Base-by-base conservation (phyloP, 1,140 invertebrate species). In the Drosophila tristis region DNA sequence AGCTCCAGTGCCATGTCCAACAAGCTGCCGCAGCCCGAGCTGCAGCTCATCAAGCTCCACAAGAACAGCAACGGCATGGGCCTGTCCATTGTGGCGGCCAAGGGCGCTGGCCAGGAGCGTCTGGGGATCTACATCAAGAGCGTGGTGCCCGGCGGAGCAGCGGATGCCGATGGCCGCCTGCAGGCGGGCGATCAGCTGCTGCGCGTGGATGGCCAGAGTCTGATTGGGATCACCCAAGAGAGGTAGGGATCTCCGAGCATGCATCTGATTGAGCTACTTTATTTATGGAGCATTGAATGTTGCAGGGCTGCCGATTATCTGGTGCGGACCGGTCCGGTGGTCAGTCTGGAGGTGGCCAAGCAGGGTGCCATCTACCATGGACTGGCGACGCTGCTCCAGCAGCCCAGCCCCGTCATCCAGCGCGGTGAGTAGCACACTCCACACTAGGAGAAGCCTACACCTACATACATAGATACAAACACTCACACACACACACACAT, bases 111-210 rank as follows among this genome's bases (percentile, higher is more conserved):
- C 8, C 86, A 92, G 76, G 97, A 98, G 81, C 95, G 97, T 80
- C 93, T 98, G 47, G 98, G 98, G 39, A 99, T 99, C 91, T 99
- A 99, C 92, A 98, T 99, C 61, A 99, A 99, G 93, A 98, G 98
- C 60, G 98, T 99, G 20, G 98, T 99, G 26, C 95, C 97, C 64
- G 98, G 98, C 49, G 98, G 98, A 51, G 98, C 98, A 50, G 98
- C 98, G 23, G 98, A 98, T 93, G 95, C 96, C 70, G 98, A 99
- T 93, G 98, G 98, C 6, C 94, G 98, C 60, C 93, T 99, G 55
- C 96, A 98, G 80, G 97, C 98, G 61, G 99, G 99, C 15, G 99
- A 99, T 94, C 99, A 99, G 92, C 93, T 99, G 56, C 92, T 99
- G 5, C 97, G 98, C 80, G 99, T 99, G 0, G 98, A 99, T 93